A percentile compares a stretch with the other conserved stretches of the same genome.
phyloP scores from a whole-genome alignment of 2,113 vertebrate species.

The Halichoerus grypus region DNA sequence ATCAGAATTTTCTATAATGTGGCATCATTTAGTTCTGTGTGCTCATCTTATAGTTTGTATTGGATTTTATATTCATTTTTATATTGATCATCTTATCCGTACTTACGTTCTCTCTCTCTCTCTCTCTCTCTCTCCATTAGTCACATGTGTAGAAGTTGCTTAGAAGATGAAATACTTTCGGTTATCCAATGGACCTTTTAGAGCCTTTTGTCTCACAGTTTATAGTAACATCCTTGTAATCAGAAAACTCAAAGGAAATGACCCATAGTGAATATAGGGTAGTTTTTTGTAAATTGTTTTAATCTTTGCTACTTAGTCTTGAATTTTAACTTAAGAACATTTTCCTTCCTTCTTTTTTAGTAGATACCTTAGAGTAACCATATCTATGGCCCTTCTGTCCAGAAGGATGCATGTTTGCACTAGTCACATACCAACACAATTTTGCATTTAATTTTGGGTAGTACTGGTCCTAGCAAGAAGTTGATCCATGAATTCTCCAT shows the following conservation, averaged over 20 bases:
- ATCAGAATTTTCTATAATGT: neutral
- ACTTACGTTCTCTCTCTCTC: neutral
- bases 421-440: neutral
- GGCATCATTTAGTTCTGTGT: neutral
- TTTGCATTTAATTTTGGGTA: constrained; percentile 36
- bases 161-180: constrained; percentile 19
- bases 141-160: neutral
- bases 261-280: neutral
- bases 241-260: constrained; percentile 43
- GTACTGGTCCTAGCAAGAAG: neutral
- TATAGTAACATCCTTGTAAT: constrained; percentile 2
- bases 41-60: neutral
- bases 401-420: neutral
- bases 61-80: constrained; percentile 59
- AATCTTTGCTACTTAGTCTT: neutral
- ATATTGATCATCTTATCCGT: neutral
- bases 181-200: neutral
- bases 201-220: neutral
- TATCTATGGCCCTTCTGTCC: neutral
- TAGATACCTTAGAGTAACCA: neutral
- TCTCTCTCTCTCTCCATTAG: neutral
- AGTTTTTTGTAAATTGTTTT: neutral
- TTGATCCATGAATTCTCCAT: neutral
- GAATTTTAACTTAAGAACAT: neutral
- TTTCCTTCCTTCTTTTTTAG: neutral